A percentile compares a stretch with the other conserved stretches of the same genome.
These are phyloP conservation scores for Hozukius guyotensis DNA, from an alignment of 2,797 vertebrate genomes.

Conservation along the genomic window DNA sequence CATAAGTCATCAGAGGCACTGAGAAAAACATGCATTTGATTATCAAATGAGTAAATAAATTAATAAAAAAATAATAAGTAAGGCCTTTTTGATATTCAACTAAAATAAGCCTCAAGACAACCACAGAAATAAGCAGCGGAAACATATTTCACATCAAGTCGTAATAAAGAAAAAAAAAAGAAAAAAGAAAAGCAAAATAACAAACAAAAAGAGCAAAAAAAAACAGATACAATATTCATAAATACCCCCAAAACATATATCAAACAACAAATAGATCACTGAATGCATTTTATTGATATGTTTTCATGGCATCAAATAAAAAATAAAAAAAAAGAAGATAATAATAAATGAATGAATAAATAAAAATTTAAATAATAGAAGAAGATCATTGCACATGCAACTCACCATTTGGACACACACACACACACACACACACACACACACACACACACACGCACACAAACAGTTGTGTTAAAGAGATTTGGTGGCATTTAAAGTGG, in stretches of 20 bases:
- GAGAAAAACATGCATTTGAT: constrained; percentile 11
- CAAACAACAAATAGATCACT: not conserved
- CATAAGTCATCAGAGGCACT: constrained; percentile 15
- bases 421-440: not conserved
- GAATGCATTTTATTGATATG: not conserved
- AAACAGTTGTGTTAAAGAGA: constrained; percentile 35
- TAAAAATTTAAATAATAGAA: not conserved
- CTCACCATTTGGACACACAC: not conserved
- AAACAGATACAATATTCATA: not conserved
- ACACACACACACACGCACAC: not conserved
- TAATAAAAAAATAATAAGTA: not conserved
- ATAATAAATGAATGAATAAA: no score
- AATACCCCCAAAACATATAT: not conserved
- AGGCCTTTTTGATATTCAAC: not conserved
- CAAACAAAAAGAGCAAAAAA: not conserved
- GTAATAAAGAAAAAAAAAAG: not conserved
- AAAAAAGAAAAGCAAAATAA: not conserved
- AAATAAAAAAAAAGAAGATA: no score
- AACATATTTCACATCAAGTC: not conserved
- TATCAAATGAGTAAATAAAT: not conserved
- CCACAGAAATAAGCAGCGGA: not conserved
- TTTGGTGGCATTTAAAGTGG: constrained; percentile 55
- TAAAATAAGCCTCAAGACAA: not conserved
- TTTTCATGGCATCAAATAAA: not conserved
- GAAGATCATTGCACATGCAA: not conserved